Evolutionary conservation across 2,888 invertebrate species (phyloP).

Genomic region (Fragum sueziense): DNA sequence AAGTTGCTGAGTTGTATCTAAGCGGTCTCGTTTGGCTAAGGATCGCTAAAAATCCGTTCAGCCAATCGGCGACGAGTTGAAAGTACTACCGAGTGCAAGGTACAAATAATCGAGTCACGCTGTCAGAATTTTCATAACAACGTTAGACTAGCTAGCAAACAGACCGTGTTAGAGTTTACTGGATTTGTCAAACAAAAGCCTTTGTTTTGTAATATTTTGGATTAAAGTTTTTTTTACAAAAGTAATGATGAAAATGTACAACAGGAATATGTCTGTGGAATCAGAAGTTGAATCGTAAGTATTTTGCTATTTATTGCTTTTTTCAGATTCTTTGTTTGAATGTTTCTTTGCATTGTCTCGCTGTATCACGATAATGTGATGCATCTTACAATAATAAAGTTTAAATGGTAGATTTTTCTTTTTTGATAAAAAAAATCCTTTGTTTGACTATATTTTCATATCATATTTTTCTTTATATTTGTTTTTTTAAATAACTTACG

Average conservation of each 20-base stretch:
- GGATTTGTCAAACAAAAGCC: not conserved
- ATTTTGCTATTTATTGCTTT: conserved; percentile 3
- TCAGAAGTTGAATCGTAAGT: conserved; percentile 52
- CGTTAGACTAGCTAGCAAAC: not conserved
- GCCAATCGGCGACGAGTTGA: conserved; percentile 45
- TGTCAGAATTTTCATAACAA: conserved; percentile 24
- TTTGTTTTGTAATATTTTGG: not conserved
- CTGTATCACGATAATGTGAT: no score
- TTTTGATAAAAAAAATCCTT: no score
- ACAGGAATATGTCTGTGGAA: conserved; percentile 52
- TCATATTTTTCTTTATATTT: no score
- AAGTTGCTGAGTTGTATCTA: not conserved
- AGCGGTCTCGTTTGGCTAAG: not conserved
- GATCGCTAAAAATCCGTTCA: conserved; percentile 6
- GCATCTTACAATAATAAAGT: no score
- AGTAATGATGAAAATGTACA: conserved; percentile 38
- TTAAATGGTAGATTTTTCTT: no score
- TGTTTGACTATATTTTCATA: no score
- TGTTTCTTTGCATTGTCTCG: not conserved
- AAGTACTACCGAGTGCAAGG: conserved; percentile 37
- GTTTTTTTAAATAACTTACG: no score
- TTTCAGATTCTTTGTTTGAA: not conserved
- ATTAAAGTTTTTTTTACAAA: not conserved
- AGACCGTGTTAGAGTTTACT: conserved; percentile 9
- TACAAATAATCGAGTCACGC: conserved; percentile 33